Evolutionary conservation across 2,888 invertebrate species (phyloP).

Genomic region (Caenorhabditis panamensis): DNA sequence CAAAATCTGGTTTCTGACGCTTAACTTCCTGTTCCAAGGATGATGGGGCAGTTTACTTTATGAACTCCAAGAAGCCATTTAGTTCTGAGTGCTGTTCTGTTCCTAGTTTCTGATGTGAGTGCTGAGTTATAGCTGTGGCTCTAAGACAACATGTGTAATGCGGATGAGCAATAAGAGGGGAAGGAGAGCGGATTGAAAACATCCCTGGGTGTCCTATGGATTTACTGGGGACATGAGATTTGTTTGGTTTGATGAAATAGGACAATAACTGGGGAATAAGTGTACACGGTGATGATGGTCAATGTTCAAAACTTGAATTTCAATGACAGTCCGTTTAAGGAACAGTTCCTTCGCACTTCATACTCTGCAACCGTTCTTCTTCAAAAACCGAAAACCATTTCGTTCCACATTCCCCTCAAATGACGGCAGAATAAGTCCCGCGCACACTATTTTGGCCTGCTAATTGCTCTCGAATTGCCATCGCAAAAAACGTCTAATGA

Average conservation of each 20-base stretch:
- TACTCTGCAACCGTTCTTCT: not conserved
- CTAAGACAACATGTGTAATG: not conserved
- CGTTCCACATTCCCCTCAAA: not conserved
- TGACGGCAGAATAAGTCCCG: not conserved
- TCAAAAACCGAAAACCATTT: not conserved
- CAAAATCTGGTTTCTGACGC: not conserved
- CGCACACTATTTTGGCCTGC: not conserved
- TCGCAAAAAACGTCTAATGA: conserved; percentile 34
- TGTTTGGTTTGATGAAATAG: conserved; percentile 16
- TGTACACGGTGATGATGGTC: no score
- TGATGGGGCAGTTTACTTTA: not conserved
- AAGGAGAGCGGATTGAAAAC: conserved; percentile 4
- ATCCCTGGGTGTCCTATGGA: conserved; percentile 9
- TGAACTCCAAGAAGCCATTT: not conserved
- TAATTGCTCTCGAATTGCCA: conserved; percentile 56
- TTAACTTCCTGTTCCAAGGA: not conserved
- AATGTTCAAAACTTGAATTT: no score
- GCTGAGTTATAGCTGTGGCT: not conserved
- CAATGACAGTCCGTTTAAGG: no score
- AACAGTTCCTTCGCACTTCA: no score
- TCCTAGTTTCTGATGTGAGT: not conserved
- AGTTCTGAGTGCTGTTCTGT: not conserved
- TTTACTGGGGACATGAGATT: not conserved
- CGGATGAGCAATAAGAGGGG: not conserved
- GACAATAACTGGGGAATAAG: not conserved